phyloP scores from a whole-genome alignment of 1,140 invertebrate species.

The Drosophila sturtevanti region DNA sequence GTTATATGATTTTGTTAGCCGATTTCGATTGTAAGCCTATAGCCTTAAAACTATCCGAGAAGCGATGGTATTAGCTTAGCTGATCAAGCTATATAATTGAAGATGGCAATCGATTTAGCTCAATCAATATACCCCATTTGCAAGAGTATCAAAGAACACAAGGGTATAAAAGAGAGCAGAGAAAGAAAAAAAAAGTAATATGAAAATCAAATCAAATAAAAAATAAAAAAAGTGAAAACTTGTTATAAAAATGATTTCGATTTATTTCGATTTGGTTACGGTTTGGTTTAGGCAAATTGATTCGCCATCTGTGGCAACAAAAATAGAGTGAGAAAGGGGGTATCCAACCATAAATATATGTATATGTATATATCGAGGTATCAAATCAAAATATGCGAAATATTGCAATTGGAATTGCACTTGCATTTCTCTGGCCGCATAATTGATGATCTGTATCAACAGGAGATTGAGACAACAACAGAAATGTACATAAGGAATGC shows the following conservation, averaged over 20 bases:
- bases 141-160: too few species aligned
- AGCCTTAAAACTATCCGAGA: too few species aligned
- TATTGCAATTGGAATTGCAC: conserved; percentile 26
- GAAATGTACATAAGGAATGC: background rate
- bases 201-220: conserved; percentile 5
- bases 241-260: conserved; percentile 10
- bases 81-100: too few species aligned
- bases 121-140: too few species aligned
- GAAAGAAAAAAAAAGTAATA: background rate
- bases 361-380: background rate
- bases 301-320: conserved; percentile 1
- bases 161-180: background rate
- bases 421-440: conserved; percentile 41
- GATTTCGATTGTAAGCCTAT: too few species aligned
- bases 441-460: conserved; percentile 42
- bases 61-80: too few species aligned
- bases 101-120: too few species aligned
- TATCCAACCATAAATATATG: background rate
- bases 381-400: background rate
- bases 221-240: background rate
- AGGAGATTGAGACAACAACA: background rate
- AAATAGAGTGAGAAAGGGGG: too few species aligned
- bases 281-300: conserved; percentile 2
- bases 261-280: background rate
- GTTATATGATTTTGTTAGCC: too few species aligned